A percentile compares a stretch with the other conserved stretches of the same genome.
phyloP scores from a whole-genome alignment of 2,797 vertebrate species.

The Cryptoblepharus egeriae region DNA sequence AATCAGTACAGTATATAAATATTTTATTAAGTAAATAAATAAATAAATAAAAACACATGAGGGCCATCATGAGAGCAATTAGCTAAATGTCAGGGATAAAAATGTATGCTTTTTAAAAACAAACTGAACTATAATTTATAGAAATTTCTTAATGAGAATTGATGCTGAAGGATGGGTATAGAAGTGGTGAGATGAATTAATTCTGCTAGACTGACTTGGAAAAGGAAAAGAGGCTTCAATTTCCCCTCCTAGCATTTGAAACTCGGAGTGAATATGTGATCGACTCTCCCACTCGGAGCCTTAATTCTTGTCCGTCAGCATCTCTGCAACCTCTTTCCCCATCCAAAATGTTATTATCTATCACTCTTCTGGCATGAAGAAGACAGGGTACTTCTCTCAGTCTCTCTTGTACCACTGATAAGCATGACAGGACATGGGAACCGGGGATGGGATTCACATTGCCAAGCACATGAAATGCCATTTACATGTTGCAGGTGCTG shows the following conservation, averaged over 20 bases:
- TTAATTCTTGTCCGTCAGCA: slow-evolving; percentile 68
- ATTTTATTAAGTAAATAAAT: too few species aligned
- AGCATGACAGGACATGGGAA: slow-evolving; percentile 67
- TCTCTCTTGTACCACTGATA: slow-evolving; percentile 68
- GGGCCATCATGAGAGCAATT: too few species aligned
- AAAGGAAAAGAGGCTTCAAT: slow-evolving; percentile 31
- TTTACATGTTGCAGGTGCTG: slow-evolving; percentile 68
- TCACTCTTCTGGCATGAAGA: slow-evolving; percentile 64
- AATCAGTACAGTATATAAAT: too few species aligned
- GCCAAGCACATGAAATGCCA: slow-evolving; percentile 69
- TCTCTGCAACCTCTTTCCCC: slow-evolving; percentile 52
- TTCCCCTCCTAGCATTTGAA: slow-evolving; percentile 48
- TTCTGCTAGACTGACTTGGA: slow-evolving; percentile 15
- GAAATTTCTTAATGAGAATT: slow-evolving; percentile 32
- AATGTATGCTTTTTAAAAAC: background rate
- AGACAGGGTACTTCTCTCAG: slow-evolving; percentile 60
- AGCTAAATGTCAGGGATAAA: too few species aligned
- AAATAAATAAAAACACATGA: too few species aligned
- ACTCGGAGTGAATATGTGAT: slow-evolving; percentile 42
- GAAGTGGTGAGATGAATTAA: slow-evolving; percentile 37
- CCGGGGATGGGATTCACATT: slow-evolving; percentile 70
- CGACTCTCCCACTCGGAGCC: slow-evolving; percentile 62
- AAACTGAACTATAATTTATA: slow-evolving; percentile 12
- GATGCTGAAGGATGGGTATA: slow-evolving; percentile 1
- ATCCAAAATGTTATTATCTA: slow-evolving; percentile 71